Base-by-base conservation (phyloP, 2,797 vertebrate species). In the Lithobates sylvaticus region DNA sequence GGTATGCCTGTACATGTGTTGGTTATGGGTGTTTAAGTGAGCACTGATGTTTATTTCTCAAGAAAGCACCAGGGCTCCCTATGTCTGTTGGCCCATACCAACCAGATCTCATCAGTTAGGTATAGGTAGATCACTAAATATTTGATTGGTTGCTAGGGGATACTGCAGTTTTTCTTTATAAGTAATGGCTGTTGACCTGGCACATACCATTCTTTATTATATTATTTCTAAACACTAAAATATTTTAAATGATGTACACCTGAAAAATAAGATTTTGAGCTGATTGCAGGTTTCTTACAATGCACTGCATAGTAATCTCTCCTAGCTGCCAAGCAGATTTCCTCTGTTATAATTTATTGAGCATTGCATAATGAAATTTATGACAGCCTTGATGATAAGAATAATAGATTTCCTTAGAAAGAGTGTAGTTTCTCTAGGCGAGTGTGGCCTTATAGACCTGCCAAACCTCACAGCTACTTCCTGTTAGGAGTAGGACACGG, bases 401-500 rank as follows among this genome's bases (percentile, higher is more conserved):
- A 76, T 76, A 75, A 64, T 83, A n/a, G 16, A 58, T 82, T 73
- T 82, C 73, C 58, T 26, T 58, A 50, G 39, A 39, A 34, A 61
- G 71, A 83, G 75, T 73, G 39, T 72, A 27, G 12, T 58, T 76
- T 71, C 64, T 72, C 50, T 16, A 58, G 74, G 75, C 64, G 26
- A 83, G 80, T 87, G 80, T 78, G 80, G 75, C 65, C 61, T 71
- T n/a, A 13, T 18, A 72, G 34, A 47, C 54, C 68, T 84, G 86
- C 86, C 86, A 87, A 87, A 80, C 86, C 81, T 87, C 67, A 68
- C 61, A 84, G 81, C 34, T 76, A 84, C 81, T 84, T 87, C 64
- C 86, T 84, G 76, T 76, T 47, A 84, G 70, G 64, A 69, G 27
- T 32, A 18, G 81, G 76, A 80, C 70, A 64, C 18, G 47, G 58